Conservation (phyloP, 2,113 vertebrate genomes). For the Gopherus evgoodei region DNA sequence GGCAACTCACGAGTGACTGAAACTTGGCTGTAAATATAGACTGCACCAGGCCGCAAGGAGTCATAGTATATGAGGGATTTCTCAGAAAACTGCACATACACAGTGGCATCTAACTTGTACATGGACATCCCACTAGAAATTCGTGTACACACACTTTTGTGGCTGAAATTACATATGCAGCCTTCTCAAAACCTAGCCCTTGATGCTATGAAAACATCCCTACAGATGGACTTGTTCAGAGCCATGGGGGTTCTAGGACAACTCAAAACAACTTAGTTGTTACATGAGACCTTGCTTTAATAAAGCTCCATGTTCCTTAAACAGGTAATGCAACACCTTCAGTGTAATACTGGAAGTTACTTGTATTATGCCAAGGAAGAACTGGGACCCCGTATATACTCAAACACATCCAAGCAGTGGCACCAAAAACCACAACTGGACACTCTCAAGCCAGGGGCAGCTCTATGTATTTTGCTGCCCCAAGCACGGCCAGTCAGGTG, state of each 20-base stretch:
- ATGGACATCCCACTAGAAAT: neutral
- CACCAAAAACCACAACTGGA: neutral
- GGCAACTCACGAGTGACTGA: neutral
- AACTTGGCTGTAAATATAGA: neutral
- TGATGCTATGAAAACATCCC: neutral
- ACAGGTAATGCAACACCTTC: accelerated
- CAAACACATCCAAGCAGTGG: neutral
- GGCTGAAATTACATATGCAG: neutral
- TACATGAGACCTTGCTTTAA: neutral
- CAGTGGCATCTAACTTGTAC: neutral
- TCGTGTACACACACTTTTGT: neutral
- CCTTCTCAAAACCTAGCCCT: neutral
- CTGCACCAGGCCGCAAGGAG: neutral
- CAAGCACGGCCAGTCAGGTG: too few species aligned
- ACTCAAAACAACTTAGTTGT: neutral
- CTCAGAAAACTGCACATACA: neutral
- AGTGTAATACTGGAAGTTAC: accelerated
- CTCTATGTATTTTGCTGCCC: too few species aligned
- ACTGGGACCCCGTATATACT: accelerated
- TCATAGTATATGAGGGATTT: neutral
- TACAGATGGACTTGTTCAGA: neutral
- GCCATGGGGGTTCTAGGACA: neutral
- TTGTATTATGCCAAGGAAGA: neutral
- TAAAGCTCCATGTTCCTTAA: neutral
- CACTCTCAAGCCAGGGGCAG: too few species aligned